phyloP scores from a whole-genome alignment of 1,140 invertebrate species.

The Trichogramma pretiosum region DNA sequence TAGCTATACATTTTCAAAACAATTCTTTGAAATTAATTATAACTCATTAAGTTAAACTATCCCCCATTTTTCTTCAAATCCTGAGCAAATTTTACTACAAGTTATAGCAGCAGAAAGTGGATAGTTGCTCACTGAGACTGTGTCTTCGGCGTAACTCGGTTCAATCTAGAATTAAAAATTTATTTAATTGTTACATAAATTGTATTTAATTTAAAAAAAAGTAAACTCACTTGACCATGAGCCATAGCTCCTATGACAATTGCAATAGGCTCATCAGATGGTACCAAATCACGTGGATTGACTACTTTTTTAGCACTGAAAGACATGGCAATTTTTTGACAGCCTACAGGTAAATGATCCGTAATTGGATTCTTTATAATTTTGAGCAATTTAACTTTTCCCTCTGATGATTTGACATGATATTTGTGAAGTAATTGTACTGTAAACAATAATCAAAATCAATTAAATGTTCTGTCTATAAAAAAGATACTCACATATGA shows the following conservation, averaged over 20 bases:
- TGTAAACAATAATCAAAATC: conserved; percentile 50
- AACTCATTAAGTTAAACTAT: conserved; percentile 60
- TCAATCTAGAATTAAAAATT: conserved; percentile 52
- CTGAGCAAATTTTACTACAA: conserved; percentile 92
- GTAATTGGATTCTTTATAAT: conserved; percentile 97
- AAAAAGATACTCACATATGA: conserved; percentile 2
- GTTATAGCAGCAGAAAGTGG: conserved; percentile 92
- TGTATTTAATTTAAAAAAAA: not conserved
- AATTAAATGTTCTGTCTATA: not conserved
- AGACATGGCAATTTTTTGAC: conserved; percentile 83
- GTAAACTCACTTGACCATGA: conserved; percentile 76
- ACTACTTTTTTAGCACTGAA: conserved; percentile 74
- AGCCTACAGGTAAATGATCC: conserved; percentile 91
- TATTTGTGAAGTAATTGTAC: conserved; percentile 96
- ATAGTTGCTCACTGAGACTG: conserved; percentile 89
- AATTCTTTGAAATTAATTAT: too few species aligned
- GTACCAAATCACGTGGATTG: conserved; percentile 73
- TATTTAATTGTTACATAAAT: conserved; percentile 4
- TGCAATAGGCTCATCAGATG: conserved; percentile 72
- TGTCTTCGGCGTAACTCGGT: conserved; percentile 84
- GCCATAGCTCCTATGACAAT: conserved; percentile 95
- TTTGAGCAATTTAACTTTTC: conserved; percentile 84
- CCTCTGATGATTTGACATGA: conserved; percentile 80
- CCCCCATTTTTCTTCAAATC: conserved; percentile 94
- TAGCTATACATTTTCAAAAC: too few species aligned